Base-by-base conservation (phyloP, 2,797 vertebrate species). In the Centropyge bicolor region DNA sequence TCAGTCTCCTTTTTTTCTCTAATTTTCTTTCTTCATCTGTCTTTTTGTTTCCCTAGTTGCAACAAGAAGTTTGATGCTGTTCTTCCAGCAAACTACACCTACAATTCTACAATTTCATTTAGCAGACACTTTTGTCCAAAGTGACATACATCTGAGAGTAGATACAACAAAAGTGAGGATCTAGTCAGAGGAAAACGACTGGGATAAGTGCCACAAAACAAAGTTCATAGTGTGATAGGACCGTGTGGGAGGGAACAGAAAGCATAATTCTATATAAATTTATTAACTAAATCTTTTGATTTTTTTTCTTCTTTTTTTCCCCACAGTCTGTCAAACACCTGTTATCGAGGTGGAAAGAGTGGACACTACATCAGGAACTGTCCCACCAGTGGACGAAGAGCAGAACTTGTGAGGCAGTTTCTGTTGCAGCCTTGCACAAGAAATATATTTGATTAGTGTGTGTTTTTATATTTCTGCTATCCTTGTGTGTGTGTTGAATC, bases 281-380 rank as follows among this genome's bases (percentile, higher is more conserved):
- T 31, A 2, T 31, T 31, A 31, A 31, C 4, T n/a, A n/a, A n/a
- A 31, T 31, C 27, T 31, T 31, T 31, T 31, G 4, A 31, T 2
- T 31, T 31, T 31, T 31, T 31, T 31, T 31, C 27, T 31, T 31
- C 27, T 31, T 31, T 31, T 31, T 31, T 31, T 31, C 4, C 2
- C 2, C 27, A 4, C 27, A 31, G 27, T 31, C 27, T 31, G 27
- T 31, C 27, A 31, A 31, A 99, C 17, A 97, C 96, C 6, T 99
- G 98, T 84, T 99, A 96, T 74, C 98, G 98, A 80, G 99, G 98
- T 87, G 97, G 97, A 70, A 97, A 97, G 84, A 95, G 95, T 24
- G 98, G 98, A 73, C 98, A 99, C 91, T 98, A 99, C 87, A 99
- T 99, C 91, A 96, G 97, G 92, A 98, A 98, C 93, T 99, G 98